Base-by-base conservation (phyloP, 2,113 vertebrate genomes). In the Grammomys dolichurus region DNA sequence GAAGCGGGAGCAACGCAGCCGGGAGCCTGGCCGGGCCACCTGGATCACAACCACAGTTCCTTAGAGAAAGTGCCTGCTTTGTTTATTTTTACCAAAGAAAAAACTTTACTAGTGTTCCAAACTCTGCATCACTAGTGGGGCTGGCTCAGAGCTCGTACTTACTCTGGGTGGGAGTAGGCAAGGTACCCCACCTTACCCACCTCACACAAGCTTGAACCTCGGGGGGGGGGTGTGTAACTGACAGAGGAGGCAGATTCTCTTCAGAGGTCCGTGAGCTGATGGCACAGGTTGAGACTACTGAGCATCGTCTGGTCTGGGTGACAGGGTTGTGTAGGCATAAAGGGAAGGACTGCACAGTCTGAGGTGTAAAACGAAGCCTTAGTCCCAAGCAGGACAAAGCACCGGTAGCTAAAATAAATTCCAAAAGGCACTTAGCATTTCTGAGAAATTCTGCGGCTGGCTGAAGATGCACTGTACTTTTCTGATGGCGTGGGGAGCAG, bases 1-100 rank as follows among this genome's bases (percentile, higher is more conserved):
- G 31, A 80, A 63, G 87, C 73, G 5, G 84, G 87, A 58, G 43
- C 16, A 28, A 60, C 65, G n/a, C 56, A 67, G 54, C 80, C 26
- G 10, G 28, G 11, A 28, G 70, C 24, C 85, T 28, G 56, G 56
- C 58, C 46, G 13, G 22, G 87, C 75, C 80, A 84, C 95, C 60
- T 65, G 26, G 76, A 89, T 89, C 65, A 5, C 95, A 51, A 24
- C 60, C 76, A 7, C 56, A 3, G 76, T 20, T 90, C 96, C 88
- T 67, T 51, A 51, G 93, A 96, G 96, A 94, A 82, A 78, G 73
- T 89, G 22, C 93, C 40, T 40, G 40, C 40, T 40, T 69, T 65
- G 24, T 28, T 65, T 69, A 1, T 26, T 80, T 92, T 80, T 78
- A 88, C 14, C 22, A 46, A 73, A 82, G 26, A 36, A 72, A 73